Conservation (phyloP, 2,888 invertebrate species). For the Drosophila nr. fundita region DNA sequence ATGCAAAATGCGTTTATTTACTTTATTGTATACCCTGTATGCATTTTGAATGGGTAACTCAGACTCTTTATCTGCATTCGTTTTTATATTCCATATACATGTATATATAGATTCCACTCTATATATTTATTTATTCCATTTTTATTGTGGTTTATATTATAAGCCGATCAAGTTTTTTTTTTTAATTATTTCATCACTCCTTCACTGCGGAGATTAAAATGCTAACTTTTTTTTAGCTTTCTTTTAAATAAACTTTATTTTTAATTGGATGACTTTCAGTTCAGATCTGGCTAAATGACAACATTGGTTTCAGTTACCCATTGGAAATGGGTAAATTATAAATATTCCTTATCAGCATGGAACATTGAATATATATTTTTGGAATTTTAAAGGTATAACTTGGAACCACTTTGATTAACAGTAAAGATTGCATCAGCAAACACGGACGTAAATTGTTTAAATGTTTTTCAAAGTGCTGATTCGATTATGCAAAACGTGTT, state of each 20-base stretch:
- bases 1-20: constrained; percentile 57
- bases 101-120: not conserved
- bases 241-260: not conserved
- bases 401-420: not conserved
- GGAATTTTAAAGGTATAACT: not conserved
- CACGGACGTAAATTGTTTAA: not conserved
- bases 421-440: not conserved
- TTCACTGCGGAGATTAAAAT: not conserved
- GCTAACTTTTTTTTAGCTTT: not conserved
- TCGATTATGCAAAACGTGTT: not conserved
- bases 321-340: not conserved
- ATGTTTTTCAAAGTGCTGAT: not conserved
- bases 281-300: not conserved
- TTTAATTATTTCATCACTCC: not conserved
- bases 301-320: not conserved
- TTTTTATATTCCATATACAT: not conserved
- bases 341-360: not conserved
- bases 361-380: not conserved
- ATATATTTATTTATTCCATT: constrained; percentile 8
- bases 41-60: not conserved
- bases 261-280: constrained; percentile 3
- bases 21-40: constrained; percentile 10
- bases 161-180: not conserved
- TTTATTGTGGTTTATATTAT: not conserved
- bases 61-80: not conserved